Conservation (phyloP, 2,113 vertebrate species). For the Cranoglanis bouderius region DNA sequence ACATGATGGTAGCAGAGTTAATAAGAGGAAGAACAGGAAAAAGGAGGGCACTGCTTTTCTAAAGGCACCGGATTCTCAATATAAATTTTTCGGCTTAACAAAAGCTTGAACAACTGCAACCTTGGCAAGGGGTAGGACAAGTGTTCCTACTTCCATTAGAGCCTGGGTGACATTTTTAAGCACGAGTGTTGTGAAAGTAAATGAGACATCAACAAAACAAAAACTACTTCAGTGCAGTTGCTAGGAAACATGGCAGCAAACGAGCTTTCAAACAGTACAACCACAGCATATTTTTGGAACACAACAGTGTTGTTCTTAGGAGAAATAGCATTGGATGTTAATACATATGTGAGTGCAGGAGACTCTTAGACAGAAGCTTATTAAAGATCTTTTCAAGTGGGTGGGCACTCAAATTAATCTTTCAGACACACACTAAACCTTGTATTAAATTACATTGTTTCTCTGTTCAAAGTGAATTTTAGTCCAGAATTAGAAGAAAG, state of each 20-base stretch:
- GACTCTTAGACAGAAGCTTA: conserved; percentile 39
- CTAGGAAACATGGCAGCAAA: conserved; percentile 49
- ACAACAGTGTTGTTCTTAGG: conserved; percentile 31
- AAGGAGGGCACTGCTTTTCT: conserved; percentile 11
- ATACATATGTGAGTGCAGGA: conserved; percentile 22
- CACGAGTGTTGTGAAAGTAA: conserved; percentile 33
- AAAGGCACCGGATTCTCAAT: conserved; percentile 1
- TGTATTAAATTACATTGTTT: neutral
- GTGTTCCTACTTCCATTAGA: neutral
- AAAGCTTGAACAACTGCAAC: neutral
- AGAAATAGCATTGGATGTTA: conserved; percentile 23
- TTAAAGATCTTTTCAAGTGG: conserved; percentile 30
- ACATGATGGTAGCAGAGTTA: conserved; percentile 33
- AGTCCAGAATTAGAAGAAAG: neutral
- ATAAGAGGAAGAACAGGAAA: conserved; percentile 42
- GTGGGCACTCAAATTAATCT: conserved; percentile 33
- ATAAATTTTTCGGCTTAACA: neutral
- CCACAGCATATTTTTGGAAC: conserved; percentile 35
- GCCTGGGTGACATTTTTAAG: neutral
- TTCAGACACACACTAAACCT: neutral
- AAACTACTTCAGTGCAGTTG: conserved; percentile 44
- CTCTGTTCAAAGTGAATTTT: neutral
- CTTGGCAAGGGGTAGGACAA: neutral
- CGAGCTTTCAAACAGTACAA: conserved; percentile 31
- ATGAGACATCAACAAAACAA: conserved; percentile 20